Percentiles rank a stretch among this genome's conserved stretches.
These are phyloP conservation scores for Callaeas wilsoni DNA, from an alignment of 2,113 vertebrate genomes.

Conservation along the genomic window DNA sequence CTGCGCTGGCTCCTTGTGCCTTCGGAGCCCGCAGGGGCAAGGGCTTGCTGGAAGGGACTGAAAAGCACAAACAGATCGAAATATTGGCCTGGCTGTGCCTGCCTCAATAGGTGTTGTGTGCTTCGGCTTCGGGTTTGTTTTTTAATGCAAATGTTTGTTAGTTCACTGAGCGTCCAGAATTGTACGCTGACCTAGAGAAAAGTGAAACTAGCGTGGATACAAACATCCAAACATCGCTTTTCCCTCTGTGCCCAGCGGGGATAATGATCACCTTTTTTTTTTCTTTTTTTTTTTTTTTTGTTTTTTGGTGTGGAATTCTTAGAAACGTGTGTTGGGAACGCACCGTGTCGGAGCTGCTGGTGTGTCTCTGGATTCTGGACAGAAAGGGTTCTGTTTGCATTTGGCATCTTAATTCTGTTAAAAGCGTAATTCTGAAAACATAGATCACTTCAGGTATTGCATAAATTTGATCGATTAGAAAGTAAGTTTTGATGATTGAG, in stretches of 20 bases:
- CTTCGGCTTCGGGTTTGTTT: not conserved
- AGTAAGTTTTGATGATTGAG: conserved; percentile 17
- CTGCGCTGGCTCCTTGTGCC: not conserved
- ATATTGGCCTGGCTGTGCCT: not conserved
- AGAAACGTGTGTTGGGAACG: not conserved
- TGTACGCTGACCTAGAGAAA: not conserved
- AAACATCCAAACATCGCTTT: not conserved
- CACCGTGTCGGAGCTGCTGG: not conserved
- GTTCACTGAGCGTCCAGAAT: not conserved
- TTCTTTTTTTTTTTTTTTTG: not conserved
- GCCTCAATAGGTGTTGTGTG: not conserved
- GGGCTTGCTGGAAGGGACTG: not conserved
- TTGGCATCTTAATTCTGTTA: not conserved
- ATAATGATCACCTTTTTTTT: not conserved
- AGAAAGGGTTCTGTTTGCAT: not conserved
- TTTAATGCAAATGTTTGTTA: not conserved
- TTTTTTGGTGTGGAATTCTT: not conserved
- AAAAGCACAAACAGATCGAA: not conserved
- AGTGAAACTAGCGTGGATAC: not conserved
- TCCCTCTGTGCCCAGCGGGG: not conserved
- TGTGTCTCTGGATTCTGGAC: not conserved
- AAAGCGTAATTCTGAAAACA: not conserved
- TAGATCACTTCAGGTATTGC: not conserved
- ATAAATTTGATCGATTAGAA: not conserved
- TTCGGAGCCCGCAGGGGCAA: conserved; percentile 1